Base-by-base conservation (phyloP, 2,888 invertebrate genomes). In the Mylabris sibirica region DNA sequence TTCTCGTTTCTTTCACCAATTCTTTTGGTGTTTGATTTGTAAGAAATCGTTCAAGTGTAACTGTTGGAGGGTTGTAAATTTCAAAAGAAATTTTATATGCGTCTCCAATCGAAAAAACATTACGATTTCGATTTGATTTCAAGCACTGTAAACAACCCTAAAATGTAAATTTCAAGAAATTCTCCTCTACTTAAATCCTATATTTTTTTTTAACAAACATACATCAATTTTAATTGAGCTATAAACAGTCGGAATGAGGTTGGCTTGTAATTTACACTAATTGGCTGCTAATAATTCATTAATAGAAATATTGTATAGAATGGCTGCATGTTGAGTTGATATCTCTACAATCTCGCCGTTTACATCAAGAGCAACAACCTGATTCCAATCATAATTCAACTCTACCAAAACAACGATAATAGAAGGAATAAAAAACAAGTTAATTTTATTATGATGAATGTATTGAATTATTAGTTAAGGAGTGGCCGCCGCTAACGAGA, bases 1-100 rank as follows among this genome's bases (percentile, higher is more conserved):
- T 38, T 65, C 44, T 38, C 60, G 35, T 59, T 24, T 44, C 60
- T 65, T 71, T 64, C 30, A 57, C 44, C 41, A 59, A 66, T 64
- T 68, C 60, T 72, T 69, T 69, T 67, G 34, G 60, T 69, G 70
- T 73, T 73, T 72, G 73, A 71, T 72, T 72, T 72, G 72, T 71
- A 60, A 59, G 68, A 68, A 70, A 63, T 67, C 72, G 70, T 64
- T 70, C 72, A 70, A 67, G 72, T 69, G 68, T 67, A 71, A 71
- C 62, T 59, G 60, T 17, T 26, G 63, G 70, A 68, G 44, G 68
- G 65, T 59, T 70, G 68, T 71, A 64, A 69, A 71, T 70, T 69
- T 69, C 64, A 70, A 72, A 30, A 72, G 66, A 70, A 67, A 62
- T 71, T 65, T 68, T 66, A 53, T 67, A 57, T 22, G 41, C 63